These are phyloP conservation scores for Enteromius thamalakanensis DNA, from an alignment of 2,797 vertebrate species.

Conservation along the genomic window DNA sequence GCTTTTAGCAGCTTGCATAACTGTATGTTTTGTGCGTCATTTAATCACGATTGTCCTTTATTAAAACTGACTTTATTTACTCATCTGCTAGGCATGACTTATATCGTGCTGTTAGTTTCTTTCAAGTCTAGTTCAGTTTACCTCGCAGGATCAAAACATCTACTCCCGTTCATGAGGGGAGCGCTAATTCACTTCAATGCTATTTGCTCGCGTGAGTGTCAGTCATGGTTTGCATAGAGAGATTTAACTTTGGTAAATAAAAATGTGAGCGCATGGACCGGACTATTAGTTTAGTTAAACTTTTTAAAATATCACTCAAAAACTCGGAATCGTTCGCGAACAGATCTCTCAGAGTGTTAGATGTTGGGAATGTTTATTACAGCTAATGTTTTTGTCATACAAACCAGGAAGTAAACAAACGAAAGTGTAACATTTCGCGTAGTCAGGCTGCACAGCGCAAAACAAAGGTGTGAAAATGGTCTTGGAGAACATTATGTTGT, in stretches of 20 bases:
- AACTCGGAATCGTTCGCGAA: background rate
- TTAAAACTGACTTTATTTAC: background rate
- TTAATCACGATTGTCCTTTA: background rate
- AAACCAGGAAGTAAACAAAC: background rate
- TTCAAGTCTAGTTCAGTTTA: background rate
- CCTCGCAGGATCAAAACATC: background rate
- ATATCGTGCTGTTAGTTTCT: background rate
- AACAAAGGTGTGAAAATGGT: conserved; percentile 4
- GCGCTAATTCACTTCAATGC: background rate
- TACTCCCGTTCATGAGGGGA: background rate
- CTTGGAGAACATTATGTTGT: background rate
- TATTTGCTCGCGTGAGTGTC: background rate
- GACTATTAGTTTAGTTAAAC: too few species aligned
- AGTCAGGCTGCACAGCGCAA: too few species aligned
- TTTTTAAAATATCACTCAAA: background rate
- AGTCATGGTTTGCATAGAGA: background rate
- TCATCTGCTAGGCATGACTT: background rate
- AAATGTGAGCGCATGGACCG: background rate
- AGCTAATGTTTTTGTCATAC: background rate
- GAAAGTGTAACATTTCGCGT: too few species aligned
- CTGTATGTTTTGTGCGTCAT: background rate
- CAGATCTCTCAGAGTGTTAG: background rate
- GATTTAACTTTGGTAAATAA: background rate
- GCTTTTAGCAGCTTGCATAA: background rate
- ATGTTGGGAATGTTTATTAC: background rate